Evolutionary conservation across 2,113 vertebrate genomes (phyloP).

Genomic region (Nestor notabilis): DNA sequence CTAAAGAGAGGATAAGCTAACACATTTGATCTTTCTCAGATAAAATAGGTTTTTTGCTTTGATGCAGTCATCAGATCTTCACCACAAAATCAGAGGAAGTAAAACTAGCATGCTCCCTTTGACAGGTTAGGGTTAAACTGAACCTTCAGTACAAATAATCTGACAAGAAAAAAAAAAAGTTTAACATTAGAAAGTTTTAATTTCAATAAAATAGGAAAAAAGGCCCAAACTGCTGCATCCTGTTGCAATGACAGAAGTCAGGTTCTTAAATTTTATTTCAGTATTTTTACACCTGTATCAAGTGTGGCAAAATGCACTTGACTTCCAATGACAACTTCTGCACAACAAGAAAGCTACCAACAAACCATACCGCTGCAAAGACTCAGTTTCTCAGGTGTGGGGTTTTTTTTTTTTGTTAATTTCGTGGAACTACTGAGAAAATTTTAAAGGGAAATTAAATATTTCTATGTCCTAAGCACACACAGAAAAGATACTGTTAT

Average conservation of each 20-base stretch:
- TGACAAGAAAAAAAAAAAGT: not conserved
- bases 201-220: not conserved
- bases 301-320: not conserved
- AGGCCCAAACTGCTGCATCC: not conserved
- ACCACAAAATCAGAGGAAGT: not conserved
- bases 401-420: not conserved
- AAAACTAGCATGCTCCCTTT: not conserved
- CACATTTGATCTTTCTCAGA: not conserved
- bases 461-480: not conserved
- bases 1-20: not conserved
- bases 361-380: not conserved
- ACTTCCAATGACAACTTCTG: not conserved
- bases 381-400: not conserved
- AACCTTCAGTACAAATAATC: not conserved
- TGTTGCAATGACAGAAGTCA: not conserved
- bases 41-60: not conserved
- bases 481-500: not conserved
- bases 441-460: constrained; percentile 1
- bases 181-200: not conserved
- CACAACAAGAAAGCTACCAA: not conserved
- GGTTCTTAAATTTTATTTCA: not conserved
- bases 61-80: not conserved
- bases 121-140: not conserved
- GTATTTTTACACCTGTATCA: not conserved
- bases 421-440: not conserved